Percentiles rank a stretch among this genome's conserved stretches.
Evolutionary conservation across 2,888 invertebrate genomes (phyloP).

Genomic region (Rapana venosa): DNA sequence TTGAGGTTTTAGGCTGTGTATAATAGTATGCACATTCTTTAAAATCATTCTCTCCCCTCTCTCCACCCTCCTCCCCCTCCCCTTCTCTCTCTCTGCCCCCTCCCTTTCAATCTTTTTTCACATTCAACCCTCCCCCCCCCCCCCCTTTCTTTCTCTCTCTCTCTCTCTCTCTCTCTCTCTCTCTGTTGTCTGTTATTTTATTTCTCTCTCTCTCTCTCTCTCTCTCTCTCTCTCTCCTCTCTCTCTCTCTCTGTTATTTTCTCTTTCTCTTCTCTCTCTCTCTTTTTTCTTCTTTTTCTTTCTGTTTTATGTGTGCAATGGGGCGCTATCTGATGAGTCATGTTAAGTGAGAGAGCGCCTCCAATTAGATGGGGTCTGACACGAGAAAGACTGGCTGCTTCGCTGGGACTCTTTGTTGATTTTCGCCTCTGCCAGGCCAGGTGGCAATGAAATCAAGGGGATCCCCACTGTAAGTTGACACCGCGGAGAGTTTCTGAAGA

Average conservation of each 20-base stretch:
- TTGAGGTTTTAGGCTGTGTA: too few species aligned
- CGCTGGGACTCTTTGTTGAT: slow-evolving; percentile 24
- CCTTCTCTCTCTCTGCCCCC: neutral
- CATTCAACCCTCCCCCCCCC: neutral
- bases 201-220: neutral
- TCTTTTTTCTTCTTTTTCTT: neutral
- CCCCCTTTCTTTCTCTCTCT: too few species aligned
- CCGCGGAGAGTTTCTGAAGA: neutral
- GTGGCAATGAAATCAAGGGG: slow-evolving; percentile 27
- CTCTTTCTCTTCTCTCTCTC: neutral
- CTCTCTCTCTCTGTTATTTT: neutral
- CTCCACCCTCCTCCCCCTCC: neutral
- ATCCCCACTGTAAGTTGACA: neutral
- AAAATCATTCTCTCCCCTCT: too few species aligned
- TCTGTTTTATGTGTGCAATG: neutral
- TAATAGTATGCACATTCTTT: too few species aligned
- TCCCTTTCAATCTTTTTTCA: too few species aligned
- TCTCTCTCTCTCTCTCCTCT: neutral
- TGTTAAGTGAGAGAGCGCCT: slow-evolving; percentile 25
- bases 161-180: neutral
- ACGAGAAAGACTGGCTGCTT: neutral
- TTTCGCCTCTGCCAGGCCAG: neutral
- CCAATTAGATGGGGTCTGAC: slow-evolving; percentile 31
- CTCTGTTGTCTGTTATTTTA: neutral
- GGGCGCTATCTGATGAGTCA: neutral